Percentiles rank a stretch among this genome's conserved stretches.
phyloP scores from a whole-genome alignment of 2,888 invertebrate genomes.

The Phania funesta region DNA sequence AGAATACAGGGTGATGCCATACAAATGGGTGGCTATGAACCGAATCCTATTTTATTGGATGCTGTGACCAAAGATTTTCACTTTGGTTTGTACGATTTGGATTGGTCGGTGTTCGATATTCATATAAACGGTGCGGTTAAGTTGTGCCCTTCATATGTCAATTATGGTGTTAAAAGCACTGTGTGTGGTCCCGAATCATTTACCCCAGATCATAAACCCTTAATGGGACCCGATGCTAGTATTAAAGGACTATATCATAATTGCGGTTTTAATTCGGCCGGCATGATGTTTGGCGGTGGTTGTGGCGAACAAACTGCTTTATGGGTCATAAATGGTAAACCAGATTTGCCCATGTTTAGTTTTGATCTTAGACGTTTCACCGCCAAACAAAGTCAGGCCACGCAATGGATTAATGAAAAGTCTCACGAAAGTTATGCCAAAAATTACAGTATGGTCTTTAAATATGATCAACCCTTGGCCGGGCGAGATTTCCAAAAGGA shows the following conservation, averaged over 20 bases:
- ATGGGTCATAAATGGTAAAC: constrained; percentile 92
- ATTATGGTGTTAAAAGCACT: constrained; percentile 90
- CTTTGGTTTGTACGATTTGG: constrained; percentile 92
- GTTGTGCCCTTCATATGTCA: constrained; percentile 87
- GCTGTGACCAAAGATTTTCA: constrained; percentile 88
- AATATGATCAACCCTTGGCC: constrained; percentile 90
- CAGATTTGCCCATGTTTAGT: constrained; percentile 90
- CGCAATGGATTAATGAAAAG: constrained; percentile 89
- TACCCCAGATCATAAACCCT: constrained; percentile 94
- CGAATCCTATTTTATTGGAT: constrained; percentile 90
- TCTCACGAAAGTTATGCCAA: constrained; percentile 94
- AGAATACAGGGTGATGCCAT: constrained; percentile 91
- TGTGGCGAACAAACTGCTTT: constrained; percentile 91
- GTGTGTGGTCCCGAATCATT: constrained; percentile 96
- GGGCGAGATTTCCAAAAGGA: constrained; percentile 87
- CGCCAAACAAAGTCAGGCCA: constrained; percentile 85
- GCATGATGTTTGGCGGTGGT: constrained; percentile 95
- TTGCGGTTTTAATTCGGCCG: constrained; percentile 94
- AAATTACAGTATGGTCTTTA: constrained; percentile 91
- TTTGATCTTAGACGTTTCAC: constrained; percentile 93
- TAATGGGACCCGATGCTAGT: constrained; percentile 89
- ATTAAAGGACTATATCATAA: constrained; percentile 88
- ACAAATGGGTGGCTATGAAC: constrained; percentile 93
- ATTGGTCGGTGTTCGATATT: constrained; percentile 91
- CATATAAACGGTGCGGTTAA: constrained; percentile 87